Conservation (phyloP, 2,797 vertebrate genomes). For the Muscicapa striata region DNA sequence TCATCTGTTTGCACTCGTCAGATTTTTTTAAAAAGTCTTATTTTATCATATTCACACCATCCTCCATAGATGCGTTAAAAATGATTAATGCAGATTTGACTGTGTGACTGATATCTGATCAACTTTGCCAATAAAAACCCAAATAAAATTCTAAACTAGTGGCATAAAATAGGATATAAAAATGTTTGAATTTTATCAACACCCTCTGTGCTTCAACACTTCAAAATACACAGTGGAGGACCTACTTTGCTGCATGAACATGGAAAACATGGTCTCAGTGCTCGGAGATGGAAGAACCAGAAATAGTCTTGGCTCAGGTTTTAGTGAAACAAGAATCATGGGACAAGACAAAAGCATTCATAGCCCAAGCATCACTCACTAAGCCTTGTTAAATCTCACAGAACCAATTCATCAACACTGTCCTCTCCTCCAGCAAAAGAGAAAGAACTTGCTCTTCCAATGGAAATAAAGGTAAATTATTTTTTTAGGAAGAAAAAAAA, state of each 20-base stretch:
- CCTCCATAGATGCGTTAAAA: slow-evolving; percentile 77
- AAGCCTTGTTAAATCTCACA: background rate
- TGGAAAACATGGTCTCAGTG: background rate
- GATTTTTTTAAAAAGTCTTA: slow-evolving; percentile 73
- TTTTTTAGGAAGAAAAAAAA: background rate
- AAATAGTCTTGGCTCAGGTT: slow-evolving; percentile 32
- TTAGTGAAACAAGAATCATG: background rate
- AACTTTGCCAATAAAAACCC: slow-evolving; percentile 65
- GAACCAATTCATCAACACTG: background rate
- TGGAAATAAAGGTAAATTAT: background rate
- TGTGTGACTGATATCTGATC: slow-evolving; percentile 74
- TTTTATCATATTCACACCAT: slow-evolving; percentile 81
- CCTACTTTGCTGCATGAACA: background rate
- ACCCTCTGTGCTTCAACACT: slow-evolving; percentile 34
- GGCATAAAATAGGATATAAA: slow-evolving; percentile 49
- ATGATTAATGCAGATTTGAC: slow-evolving; percentile 77
- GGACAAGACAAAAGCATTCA: slow-evolving; percentile 15
- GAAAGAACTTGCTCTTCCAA: background rate
- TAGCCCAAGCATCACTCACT: background rate
- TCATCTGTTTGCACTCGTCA: slow-evolving; percentile 81
- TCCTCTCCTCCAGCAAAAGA: background rate
- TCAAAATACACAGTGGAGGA: slow-evolving; percentile 6
- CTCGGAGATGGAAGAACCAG: slow-evolving; percentile 2
- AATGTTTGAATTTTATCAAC: slow-evolving; percentile 55
- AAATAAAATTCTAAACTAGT: slow-evolving; percentile 53